These are phyloP conservation scores for Phoenicopterus ruber DNA, from an alignment of 2,113 vertebrate genomes.

Conservation along the genomic window DNA sequence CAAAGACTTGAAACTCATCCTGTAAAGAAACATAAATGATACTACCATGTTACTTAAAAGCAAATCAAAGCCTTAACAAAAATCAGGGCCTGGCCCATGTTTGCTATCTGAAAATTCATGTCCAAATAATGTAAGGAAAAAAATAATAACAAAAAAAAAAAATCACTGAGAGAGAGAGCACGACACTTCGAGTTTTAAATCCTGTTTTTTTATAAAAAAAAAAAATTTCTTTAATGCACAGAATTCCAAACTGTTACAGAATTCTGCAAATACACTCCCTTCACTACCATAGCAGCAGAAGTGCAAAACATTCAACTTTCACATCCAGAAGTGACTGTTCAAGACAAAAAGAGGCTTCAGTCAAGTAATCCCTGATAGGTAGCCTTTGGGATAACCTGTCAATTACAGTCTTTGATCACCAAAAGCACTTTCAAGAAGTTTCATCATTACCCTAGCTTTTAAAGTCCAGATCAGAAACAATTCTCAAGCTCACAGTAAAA, in stretches of 20 bases:
- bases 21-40: not conserved
- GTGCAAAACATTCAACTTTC: not conserved
- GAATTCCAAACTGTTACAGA: not conserved
- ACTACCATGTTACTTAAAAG: not conserved
- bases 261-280: not conserved
- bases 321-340: not conserved
- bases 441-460: not conserved
- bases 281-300: not conserved
- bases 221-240: not conserved
- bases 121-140: not conserved
- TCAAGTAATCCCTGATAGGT: not conserved
- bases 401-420: not conserved
- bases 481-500: not conserved
- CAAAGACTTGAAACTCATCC: not conserved
- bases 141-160: too few species aligned
- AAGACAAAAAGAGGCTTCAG: not conserved
- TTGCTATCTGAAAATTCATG: not conserved
- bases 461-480: not conserved
- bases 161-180: not conserved
- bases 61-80: not conserved
- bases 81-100: not conserved
- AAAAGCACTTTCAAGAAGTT: not conserved
- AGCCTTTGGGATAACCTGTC: not conserved
- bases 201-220: not conserved
- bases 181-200: not conserved